Evolutionary conservation across 2,113 vertebrate species (phyloP), one percentile per base, ranked within the genome.

Genomic region (Acanthisitta chloris): DNA sequence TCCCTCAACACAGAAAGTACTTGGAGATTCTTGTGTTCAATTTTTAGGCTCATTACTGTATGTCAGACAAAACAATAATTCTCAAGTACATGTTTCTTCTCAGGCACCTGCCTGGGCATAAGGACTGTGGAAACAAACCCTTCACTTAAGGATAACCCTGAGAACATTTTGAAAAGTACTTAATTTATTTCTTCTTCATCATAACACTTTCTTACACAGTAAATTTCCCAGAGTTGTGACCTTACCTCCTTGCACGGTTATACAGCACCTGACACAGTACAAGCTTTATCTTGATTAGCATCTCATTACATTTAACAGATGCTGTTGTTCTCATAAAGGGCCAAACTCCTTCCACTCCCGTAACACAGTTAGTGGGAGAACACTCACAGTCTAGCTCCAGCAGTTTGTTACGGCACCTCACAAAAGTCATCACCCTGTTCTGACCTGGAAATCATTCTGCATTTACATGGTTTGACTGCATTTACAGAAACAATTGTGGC

Each of bases 261-360:
- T 83, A 88, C 16, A 72, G 76, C 45, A 84, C 55, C 93, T 90
- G 82, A 83, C 88, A 84, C 21, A 71, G 76, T 15, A 81, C 48
- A 64, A 92, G 28, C 40, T 67, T 94, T 91, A 96, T 94, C 90
- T 94, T 62, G 76, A 94, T 59, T 62, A 36, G 92, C 3, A 48
- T 92, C 86, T 78, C 76, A 10, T 94, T 94, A 90, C 91, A 59
- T 92, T 94, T 90, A 94, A 84, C 76, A 88, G 86, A 95, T 86
- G 72, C 69, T 74, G 64, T 72, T 91, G 72, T n/a, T 93, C 82
- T 57, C 77, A 26, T 31, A 46, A 58, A 81, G 38, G 26, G 51
- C 42, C 46, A 62, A 92, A 90, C 43, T 43, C 55, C 92, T 79
- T 67, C 81, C 82, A 21, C 28, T 43, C 46, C 42, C 6, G 1